Percentiles rank a stretch among this genome's conserved stretches.
Evolutionary conservation across 2,113 vertebrate species (phyloP).

Genomic region (Antechinus flavipes): DNA sequence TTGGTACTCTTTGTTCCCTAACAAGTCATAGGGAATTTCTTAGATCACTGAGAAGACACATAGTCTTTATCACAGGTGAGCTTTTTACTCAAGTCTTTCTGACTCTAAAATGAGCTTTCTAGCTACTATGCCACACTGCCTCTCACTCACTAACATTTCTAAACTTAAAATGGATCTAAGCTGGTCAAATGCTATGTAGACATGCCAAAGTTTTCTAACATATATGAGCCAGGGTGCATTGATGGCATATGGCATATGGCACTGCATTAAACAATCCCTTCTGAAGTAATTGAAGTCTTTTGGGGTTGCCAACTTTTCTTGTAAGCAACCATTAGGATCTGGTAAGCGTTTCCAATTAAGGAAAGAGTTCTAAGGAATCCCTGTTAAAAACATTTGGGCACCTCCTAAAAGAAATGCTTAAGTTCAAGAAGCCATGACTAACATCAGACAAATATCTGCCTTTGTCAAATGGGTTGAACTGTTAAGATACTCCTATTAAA

Average conservation of each 20-base stretch:
- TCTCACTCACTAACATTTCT: slow-evolving; percentile 28
- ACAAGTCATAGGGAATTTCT: background rate
- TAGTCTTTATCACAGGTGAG: background rate
- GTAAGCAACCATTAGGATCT: slow-evolving; percentile 30
- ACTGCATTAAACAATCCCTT: background rate
- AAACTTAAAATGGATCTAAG: background rate
- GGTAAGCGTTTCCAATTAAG: slow-evolving; percentile 29
- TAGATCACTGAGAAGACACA: background rate
- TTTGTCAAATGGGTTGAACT: background rate
- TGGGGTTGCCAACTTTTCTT: slow-evolving; percentile 21
- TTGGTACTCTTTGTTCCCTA: background rate
- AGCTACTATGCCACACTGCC: background rate
- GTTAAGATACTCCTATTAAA: slow-evolving; percentile 42
- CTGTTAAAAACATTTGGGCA: background rate
- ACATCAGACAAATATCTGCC: slow-evolving; percentile 56
- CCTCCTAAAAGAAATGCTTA: slow-evolving; percentile 59
- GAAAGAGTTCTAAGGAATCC: background rate
- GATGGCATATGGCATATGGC: background rate
- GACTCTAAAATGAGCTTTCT: background rate
- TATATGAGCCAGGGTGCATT: background rate
- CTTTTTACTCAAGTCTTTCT: background rate
- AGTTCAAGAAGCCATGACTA: slow-evolving; percentile 25
- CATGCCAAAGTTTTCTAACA: background rate
- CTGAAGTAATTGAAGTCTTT: slow-evolving; percentile 49
- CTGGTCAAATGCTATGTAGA: background rate